These are phyloP conservation scores for Pyrochroa serraticornis DNA, from an alignment of 2,888 invertebrate genomes.

Conservation along the genomic window DNA sequence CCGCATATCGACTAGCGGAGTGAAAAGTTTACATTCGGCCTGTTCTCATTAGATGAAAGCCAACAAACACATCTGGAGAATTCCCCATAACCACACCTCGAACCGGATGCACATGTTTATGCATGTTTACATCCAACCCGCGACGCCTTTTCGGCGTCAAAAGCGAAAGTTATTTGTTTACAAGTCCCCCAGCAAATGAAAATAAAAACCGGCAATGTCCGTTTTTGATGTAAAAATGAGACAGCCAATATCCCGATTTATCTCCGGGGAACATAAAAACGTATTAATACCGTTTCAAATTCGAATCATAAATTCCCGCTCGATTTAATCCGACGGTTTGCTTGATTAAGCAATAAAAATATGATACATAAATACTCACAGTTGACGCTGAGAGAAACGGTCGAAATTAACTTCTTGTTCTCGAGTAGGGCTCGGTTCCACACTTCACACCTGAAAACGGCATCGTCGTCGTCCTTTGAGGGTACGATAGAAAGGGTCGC, in stretches of 20 bases:
- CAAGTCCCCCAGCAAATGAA: slow-evolving; percentile 1
- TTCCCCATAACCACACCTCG: slow-evolving; percentile 10
- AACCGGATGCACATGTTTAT: slow-evolving; percentile 31
- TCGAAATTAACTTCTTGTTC: slow-evolving; percentile 78
- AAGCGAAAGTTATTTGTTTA: slow-evolving; percentile 22
- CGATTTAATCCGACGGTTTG: slow-evolving; percentile 2
- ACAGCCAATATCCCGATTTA: background rate
- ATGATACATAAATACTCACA: slow-evolving; percentile 76
- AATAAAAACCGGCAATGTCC: background rate
- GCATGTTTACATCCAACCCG: slow-evolving; percentile 20
- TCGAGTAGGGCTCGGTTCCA: slow-evolving; percentile 88
- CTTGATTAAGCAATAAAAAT: slow-evolving; percentile 30
- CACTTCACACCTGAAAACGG: slow-evolving; percentile 83
- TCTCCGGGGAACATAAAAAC: background rate
- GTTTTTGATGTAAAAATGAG: slow-evolving; percentile 1
- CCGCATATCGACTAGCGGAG: slow-evolving; percentile 9
- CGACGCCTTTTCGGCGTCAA: slow-evolving; percentile 26
- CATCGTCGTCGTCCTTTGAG: slow-evolving; percentile 82
- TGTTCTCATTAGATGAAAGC: slow-evolving; percentile 26
- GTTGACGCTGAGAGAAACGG: slow-evolving; percentile 83
- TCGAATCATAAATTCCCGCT: background rate
- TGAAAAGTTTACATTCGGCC: slow-evolving; percentile 5
- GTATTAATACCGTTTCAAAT: background rate
- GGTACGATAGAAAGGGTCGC: slow-evolving; percentile 79
- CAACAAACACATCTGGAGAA: slow-evolving; percentile 19